A percentile compares a stretch with the other conserved stretches of the same genome.
Conservation (phyloP, 2,888 invertebrate genomes). For the Dryocosmus kuriphilus region DNA sequence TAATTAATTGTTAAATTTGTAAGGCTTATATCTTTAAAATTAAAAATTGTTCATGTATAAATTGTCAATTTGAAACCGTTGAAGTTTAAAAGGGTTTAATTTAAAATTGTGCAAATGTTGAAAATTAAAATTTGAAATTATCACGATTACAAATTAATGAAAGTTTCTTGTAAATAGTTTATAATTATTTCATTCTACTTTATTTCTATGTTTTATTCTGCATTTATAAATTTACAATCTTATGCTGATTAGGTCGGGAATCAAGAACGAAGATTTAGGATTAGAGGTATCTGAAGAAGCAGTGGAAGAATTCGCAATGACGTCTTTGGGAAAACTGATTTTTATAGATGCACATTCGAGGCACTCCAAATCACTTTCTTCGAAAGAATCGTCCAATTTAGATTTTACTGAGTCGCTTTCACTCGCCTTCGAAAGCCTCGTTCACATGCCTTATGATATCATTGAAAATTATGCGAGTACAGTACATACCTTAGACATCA, state of each 20-base stretch:
- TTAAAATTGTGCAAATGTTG: no score
- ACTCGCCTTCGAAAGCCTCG: constrained; percentile 71
- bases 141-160: no score
- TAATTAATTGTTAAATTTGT: no score
- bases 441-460: constrained; percentile 73
- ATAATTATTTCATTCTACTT: no score
- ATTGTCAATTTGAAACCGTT: no score
- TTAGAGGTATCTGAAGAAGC: constrained; percentile 11
- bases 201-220: background rate
- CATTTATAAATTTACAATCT: no score
- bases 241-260: constrained; percentile 8
- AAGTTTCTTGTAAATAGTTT: no score
- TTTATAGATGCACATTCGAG: constrained; percentile 72
- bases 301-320: constrained; percentile 69
- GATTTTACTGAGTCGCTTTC: constrained; percentile 67
- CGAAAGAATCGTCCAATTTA: constrained; percentile 54
- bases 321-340: constrained; percentile 72
- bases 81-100: no score
- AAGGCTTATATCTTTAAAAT: no score
- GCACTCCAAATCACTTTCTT: constrained; percentile 59
- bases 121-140: no score
- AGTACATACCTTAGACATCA: constrained; percentile 70
- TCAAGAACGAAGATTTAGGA: constrained; percentile 7
- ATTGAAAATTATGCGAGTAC: constrained; percentile 68
- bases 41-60: no score